Conservation (phyloP, 2,888 invertebrate species). For the Hedya salicella region DNA sequence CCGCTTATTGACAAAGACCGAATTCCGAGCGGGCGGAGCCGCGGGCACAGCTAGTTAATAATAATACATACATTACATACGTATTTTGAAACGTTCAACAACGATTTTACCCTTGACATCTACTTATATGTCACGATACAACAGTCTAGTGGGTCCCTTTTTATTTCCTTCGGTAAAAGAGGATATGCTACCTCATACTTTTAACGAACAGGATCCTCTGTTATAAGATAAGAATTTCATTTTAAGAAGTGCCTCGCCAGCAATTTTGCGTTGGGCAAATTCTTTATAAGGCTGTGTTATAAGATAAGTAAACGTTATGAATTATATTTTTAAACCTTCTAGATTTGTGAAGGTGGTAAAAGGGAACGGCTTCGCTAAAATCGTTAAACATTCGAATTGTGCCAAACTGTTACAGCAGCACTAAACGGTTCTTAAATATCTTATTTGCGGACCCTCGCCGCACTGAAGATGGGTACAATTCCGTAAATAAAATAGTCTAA, state of each 20-base stretch:
- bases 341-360: neutral
- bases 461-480: constrained; percentile 32
- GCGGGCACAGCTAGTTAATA: too few species aligned
- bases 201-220: constrained; percentile 51
- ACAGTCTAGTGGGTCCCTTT: neutral
- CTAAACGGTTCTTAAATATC: constrained; percentile 49
- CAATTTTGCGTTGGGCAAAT: constrained; percentile 45
- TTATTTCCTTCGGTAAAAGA: constrained; percentile 6
- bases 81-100: too few species aligned
- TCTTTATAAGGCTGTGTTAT: constrained; percentile 28
- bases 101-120: neutral
- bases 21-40: too few species aligned
- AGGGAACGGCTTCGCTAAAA: constrained; percentile 3
- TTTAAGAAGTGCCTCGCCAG: constrained; percentile 58
- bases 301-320: constrained; percentile 30
- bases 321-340: constrained; percentile 21
- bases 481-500: neutral
- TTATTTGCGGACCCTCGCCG: constrained; percentile 46
- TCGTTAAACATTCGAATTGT: neutral
- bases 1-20: too few species aligned
- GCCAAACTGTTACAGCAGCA: neutral
- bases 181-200: constrained; percentile 27
- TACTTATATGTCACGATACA: neutral
- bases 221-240: constrained; percentile 63
- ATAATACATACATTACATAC: too few species aligned